Conservation (phyloP, 2,113 vertebrate genomes). For the Gulo gulo region DNA sequence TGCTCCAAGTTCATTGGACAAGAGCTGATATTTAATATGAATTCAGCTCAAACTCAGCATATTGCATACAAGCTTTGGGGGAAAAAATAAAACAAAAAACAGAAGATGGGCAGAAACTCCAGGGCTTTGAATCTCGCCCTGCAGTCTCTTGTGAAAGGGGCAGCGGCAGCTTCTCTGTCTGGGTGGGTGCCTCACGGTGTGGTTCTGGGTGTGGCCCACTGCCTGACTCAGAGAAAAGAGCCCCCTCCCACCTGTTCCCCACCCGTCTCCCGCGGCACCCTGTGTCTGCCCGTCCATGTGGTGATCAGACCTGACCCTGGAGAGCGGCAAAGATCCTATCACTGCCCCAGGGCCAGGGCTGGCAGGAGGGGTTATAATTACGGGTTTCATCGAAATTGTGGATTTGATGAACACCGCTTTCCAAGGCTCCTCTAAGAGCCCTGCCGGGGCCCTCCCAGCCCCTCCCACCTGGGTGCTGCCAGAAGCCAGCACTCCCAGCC, state of each 20-base stretch:
- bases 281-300: neutral
- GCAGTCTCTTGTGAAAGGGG: neutral
- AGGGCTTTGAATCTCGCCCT: neutral
- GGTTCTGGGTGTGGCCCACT: neutral
- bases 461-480: neutral
- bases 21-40: neutral
- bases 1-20: neutral
- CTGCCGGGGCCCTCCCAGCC: neutral
- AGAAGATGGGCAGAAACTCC: neutral
- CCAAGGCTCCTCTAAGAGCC: neutral
- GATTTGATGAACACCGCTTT: neutral
- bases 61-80: neutral
- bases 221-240: neutral
- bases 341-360: neutral
- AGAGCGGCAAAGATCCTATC: conserved; percentile 15
- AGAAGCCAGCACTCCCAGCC: neutral
- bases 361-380: conserved; percentile 50
- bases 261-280: neutral
- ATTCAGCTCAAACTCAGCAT: neutral
- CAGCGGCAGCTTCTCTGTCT: neutral
- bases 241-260: neutral
- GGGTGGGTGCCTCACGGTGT: neutral
- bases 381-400: conserved; percentile 39
- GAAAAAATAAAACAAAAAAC: neutral
- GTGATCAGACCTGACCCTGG: conserved; percentile 22